Percentiles rank a stretch among this genome's conserved stretches.
Conservation (phyloP, 2,113 vertebrate species). For the Corydoras sp. region DNA sequence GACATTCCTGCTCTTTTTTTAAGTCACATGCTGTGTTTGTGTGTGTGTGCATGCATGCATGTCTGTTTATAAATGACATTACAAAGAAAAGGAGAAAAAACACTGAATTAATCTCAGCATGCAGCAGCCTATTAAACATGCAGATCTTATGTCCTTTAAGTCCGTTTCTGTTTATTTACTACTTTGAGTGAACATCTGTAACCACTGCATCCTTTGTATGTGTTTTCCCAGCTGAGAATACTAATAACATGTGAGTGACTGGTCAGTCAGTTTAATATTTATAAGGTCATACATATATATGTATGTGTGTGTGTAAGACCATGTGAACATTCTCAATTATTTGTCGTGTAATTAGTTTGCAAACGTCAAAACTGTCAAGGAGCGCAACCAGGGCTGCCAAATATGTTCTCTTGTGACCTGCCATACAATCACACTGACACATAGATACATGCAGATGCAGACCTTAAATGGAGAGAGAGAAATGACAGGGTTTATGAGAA, state of each 20-base stretch:
- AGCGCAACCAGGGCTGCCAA: slow-evolving; percentile 63
- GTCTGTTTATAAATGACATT: slow-evolving; percentile 34
- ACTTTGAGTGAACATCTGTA: no score
- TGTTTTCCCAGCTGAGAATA: not conserved
- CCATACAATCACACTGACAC: slow-evolving; percentile 58
- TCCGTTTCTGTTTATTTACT: no score
- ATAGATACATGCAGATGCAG: slow-evolving; percentile 66
- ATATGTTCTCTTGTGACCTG: slow-evolving; percentile 65
- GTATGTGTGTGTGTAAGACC: slow-evolving; percentile 30
- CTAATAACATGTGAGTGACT: slow-evolving; percentile 37
- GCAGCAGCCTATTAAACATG: no score
- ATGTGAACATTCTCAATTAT: slow-evolving; percentile 85
- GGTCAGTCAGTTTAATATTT: slow-evolving; percentile 78
- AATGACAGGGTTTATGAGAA: no score
- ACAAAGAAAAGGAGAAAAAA: slow-evolving; percentile 20
- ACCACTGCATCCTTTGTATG: not conserved
- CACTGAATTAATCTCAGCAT: not conserved
- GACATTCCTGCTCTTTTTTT: slow-evolving; percentile 66
- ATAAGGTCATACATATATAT: slow-evolving; percentile 74
- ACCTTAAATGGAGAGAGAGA: slow-evolving; percentile 54
- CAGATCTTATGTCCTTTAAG: no score
- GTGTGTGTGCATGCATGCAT: not conserved
- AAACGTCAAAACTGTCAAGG: slow-evolving; percentile 80
- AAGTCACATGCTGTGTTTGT: slow-evolving; percentile 57
- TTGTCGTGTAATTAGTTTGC: slow-evolving; percentile 88